A percentile compares a stretch with the other conserved stretches of the same genome.
Evolutionary conservation across 2,888 invertebrate genomes (phyloP).

Genomic region (Chymomyza procnemis): DNA sequence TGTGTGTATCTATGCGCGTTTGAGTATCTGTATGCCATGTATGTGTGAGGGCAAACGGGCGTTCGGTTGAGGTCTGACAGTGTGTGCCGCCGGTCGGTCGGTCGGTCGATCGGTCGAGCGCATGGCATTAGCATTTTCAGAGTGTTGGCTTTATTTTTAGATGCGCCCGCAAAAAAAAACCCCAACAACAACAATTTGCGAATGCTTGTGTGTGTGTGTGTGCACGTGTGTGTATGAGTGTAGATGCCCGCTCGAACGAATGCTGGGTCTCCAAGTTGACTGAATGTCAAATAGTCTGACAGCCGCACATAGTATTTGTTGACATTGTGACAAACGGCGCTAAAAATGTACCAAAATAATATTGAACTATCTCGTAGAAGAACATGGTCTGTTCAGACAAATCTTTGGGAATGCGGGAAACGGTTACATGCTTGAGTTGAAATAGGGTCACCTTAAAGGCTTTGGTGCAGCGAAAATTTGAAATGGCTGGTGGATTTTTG

Average conservation of each 20-base stretch:
- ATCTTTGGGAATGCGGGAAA: background rate
- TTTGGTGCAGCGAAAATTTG: too few relatives aligned
- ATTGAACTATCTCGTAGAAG: background rate
- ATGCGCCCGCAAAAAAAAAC: slow-evolving; percentile 61
- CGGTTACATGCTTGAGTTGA: too few relatives aligned
- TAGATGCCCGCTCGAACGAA: slow-evolving; percentile 46
- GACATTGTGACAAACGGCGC: slow-evolving; percentile 57
- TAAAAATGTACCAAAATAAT: slow-evolving; percentile 39
- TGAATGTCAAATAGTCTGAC: slow-evolving; percentile 39
- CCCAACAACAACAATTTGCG: slow-evolving; percentile 27
- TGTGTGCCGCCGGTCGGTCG: slow-evolving; percentile 52
- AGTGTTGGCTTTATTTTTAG: slow-evolving; percentile 68
- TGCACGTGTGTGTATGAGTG: slow-evolving; percentile 29
- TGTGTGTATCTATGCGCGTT: slow-evolving; percentile 7
- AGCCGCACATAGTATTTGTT: background rate
- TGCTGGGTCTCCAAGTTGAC: slow-evolving; percentile 50
- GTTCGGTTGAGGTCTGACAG: slow-evolving; percentile 67
- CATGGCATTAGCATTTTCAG: slow-evolving; percentile 70
- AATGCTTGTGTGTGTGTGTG: slow-evolving; percentile 4
- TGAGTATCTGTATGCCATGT: slow-evolving; percentile 23
- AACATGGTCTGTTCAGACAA: slow-evolving; percentile 4
- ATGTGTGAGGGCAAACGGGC: slow-evolving; percentile 69
- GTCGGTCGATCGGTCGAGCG: slow-evolving; percentile 45
- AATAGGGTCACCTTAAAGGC: too few relatives aligned
- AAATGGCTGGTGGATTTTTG: too few relatives aligned